These are phyloP conservation scores for Callocephalon fimbriatum DNA, from an alignment of 2,113 vertebrate species.

Conservation along the genomic window DNA sequence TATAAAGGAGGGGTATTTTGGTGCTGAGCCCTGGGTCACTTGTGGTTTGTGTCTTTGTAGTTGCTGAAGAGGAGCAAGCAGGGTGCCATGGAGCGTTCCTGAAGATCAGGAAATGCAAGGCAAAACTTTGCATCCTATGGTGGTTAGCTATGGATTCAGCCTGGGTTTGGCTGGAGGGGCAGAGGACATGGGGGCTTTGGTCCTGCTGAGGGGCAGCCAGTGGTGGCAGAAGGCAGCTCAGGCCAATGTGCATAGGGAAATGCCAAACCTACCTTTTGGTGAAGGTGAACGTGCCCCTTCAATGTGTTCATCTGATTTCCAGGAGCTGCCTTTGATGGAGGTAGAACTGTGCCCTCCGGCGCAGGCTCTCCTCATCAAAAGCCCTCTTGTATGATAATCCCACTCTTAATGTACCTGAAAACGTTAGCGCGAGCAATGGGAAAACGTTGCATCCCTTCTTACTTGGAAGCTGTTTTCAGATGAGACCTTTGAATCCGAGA, in stretches of 20 bases:
- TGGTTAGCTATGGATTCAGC: fast-evolving
- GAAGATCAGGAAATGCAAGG: not conserved
- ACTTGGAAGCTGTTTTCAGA: not conserved
- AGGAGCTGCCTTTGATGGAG: not conserved
- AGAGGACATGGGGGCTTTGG: fast-evolving
- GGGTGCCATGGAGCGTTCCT: not conserved
- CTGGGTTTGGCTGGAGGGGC: not conserved
- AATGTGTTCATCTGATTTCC: not conserved
- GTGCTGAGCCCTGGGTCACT: not conserved
- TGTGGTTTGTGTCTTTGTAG: not conserved
- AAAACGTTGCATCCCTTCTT: not conserved
- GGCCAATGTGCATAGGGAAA: fast-evolving
- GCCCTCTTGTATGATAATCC: not conserved
- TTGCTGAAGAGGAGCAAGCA: not conserved
- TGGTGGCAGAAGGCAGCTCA: not conserved
- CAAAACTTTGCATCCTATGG: not conserved
- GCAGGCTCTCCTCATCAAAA: not conserved
- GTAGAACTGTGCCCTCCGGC: not conserved
- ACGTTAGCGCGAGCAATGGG: not conserved
- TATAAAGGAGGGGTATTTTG: fast-evolving
- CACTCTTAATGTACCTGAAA: not conserved
- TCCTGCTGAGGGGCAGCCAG: not conserved
- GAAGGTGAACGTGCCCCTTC: not conserved
- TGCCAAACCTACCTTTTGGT: not conserved
- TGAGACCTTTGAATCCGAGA: not conserved